A percentile compares a stretch with the other conserved stretches of the same genome.
These are phyloP conservation scores for Trichosurus vulpecula DNA, from an alignment of 2,797 vertebrate genomes.

Conservation along the genomic window DNA sequence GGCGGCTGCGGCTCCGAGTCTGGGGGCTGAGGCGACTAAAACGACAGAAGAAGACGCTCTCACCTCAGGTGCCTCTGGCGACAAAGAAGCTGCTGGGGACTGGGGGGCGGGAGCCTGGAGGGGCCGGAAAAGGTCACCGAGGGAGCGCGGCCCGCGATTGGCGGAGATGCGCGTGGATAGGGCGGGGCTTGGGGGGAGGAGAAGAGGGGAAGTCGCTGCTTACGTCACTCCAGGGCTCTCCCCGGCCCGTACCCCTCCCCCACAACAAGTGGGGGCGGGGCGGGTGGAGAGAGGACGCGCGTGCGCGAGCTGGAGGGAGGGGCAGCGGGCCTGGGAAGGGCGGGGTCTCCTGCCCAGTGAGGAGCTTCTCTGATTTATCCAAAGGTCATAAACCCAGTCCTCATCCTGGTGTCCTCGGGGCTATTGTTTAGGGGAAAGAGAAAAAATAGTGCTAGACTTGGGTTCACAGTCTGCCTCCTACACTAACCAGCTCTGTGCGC, in stretches of 20 bases:
- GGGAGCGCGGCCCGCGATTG: neutral
- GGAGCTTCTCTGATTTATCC: no score
- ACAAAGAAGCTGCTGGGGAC: neutral
- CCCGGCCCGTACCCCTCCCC: neutral
- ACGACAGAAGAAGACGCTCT: rapidly evolving
- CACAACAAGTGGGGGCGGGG: neutral
- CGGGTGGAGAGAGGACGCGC: neutral
- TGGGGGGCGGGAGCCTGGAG: neutral
- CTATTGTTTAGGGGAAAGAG: no score
- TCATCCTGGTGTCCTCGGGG: no score
- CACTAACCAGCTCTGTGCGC: no score
- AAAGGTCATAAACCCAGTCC: no score
- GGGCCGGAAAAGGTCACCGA: neutral
- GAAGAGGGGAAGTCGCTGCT: no score
- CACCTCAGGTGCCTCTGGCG: neutral
- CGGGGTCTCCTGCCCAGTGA: no score
- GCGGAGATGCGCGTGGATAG: neutral
- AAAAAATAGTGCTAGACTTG: no score
- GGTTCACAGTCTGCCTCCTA: no score
- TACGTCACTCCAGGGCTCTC: neutral
- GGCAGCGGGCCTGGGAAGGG: neutral
- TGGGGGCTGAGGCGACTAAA: neutral
- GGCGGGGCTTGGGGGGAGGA: neutral
- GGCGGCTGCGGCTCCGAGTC: neutral
- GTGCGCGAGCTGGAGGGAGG: neutral